Evolutionary conservation across 2,888 invertebrate genomes (phyloP).

Genomic region (Amblyjoppa proteus): DNA sequence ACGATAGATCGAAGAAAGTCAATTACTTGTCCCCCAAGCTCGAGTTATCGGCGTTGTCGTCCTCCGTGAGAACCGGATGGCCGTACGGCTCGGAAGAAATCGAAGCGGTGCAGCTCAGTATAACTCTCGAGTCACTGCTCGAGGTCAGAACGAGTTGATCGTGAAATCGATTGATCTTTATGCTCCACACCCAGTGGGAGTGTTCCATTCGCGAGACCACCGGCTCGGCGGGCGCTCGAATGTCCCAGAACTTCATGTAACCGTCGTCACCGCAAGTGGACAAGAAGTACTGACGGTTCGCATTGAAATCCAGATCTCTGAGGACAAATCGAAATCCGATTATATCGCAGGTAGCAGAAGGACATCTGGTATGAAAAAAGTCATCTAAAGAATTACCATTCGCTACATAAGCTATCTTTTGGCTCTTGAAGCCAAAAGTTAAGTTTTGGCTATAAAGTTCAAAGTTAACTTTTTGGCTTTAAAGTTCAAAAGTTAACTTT

Average conservation of each 20-base stretch:
- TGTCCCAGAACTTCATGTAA: conserved; percentile 98
- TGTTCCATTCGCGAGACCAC: conserved; percentile 93
- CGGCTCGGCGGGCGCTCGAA: conserved; percentile 92
- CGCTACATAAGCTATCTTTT: no score
- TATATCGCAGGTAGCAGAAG: not conserved
- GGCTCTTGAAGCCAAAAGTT: no score
- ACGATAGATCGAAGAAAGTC: not conserved
- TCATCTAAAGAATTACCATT: no score
- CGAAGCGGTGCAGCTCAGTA: conserved; percentile 94
- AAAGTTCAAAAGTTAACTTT: no score
- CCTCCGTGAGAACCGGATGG: conserved; percentile 85
- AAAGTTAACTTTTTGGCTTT: no score
- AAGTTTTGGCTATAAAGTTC: no score
- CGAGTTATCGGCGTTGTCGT: conserved; percentile 77
- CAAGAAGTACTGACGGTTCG: conserved; percentile 98
- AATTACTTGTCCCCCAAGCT: conserved; percentile 85
- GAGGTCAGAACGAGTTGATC: conserved; percentile 97
- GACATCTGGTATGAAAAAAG: no score
- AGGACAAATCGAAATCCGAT: conserved; percentile 43
- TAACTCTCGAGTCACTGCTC: conserved; percentile 97
- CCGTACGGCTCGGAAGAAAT: conserved; percentile 93
- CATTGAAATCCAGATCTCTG: conserved; percentile 97
- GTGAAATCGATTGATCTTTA: conserved; percentile 98
- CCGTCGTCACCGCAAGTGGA: conserved; percentile 99
- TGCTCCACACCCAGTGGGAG: conserved; percentile 97